Evolutionary conservation across 1,140 invertebrate genomes (phyloP).

Genomic region (Drosophila oshimai): DNA sequence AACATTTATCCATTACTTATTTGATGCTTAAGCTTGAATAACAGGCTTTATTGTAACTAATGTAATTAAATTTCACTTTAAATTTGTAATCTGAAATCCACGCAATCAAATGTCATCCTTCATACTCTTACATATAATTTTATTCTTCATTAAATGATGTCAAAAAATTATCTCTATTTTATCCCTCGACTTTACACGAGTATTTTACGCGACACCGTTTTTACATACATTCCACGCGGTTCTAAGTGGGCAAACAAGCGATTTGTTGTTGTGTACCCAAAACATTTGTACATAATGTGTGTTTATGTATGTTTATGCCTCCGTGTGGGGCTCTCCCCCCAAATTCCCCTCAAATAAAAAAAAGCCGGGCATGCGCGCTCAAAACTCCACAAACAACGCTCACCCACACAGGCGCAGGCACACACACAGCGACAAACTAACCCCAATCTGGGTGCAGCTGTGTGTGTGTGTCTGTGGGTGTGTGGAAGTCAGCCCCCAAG

Average conservation of each 20-base stretch:
- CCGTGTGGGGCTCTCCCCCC: constrained; percentile 4
- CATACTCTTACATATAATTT: too few relatives aligned
- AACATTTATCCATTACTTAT: too few relatives aligned
- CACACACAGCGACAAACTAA: constrained; percentile 54
- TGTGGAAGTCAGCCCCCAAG: constrained; percentile 64
- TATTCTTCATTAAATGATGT: too few relatives aligned
- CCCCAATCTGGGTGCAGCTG: constrained; percentile 53
- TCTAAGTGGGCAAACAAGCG: constrained; percentile 48
- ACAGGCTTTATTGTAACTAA: too few relatives aligned
- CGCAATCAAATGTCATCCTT: too few relatives aligned
- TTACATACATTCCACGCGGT: constrained; percentile 44
- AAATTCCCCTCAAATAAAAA: constrained; percentile 26
- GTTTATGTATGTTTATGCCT: constrained; percentile 10
- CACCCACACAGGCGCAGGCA: constrained; percentile 32
- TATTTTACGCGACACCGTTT: constrained; percentile 12
- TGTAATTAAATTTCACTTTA: too few relatives aligned
- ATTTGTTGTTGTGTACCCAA: constrained; percentile 69
- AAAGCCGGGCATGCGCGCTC: constrained; percentile 67
- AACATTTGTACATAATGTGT: constrained; percentile 59
- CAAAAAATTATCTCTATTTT: too few relatives aligned
- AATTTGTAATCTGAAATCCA: too few relatives aligned
- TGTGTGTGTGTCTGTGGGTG: constrained; percentile 21
- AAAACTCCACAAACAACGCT: constrained; percentile 70
- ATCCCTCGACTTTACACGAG: not conserved
- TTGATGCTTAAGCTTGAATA: too few relatives aligned